A percentile compares a stretch with the other conserved stretches of the same genome.
Evolutionary conservation across 2,113 vertebrate species (phyloP).

Genomic region (Gallinago media): DNA sequence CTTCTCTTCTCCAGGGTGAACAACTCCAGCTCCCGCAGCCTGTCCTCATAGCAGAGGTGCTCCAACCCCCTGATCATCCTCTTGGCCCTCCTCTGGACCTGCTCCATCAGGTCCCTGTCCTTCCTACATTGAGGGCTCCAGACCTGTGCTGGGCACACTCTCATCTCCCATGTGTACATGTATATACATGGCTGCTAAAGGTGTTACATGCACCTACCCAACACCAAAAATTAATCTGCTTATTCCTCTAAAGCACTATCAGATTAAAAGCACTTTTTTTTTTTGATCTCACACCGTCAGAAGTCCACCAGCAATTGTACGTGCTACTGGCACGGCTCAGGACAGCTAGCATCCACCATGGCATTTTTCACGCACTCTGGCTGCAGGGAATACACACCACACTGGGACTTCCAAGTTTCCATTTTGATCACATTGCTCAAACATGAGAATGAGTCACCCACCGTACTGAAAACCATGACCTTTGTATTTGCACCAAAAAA

Average conservation of each 20-base stretch:
- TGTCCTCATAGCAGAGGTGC: too few relatives aligned
- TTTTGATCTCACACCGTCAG: fast-evolving
- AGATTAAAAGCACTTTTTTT: background rate
- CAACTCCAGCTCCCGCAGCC: too few relatives aligned
- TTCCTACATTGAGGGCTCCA: too few relatives aligned
- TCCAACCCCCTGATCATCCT: too few relatives aligned
- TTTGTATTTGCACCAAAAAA: conserved; percentile 26
- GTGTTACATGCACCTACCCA: fast-evolving
- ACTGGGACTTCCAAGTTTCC: background rate
- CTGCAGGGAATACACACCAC: background rate
- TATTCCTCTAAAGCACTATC: background rate
- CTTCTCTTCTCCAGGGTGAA: too few relatives aligned
- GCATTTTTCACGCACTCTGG: fast-evolving
- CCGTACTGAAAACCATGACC: background rate
- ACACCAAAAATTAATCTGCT: background rate
- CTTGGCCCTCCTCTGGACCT: too few relatives aligned
- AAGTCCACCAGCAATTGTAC: fast-evolving
- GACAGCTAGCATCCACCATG: background rate
- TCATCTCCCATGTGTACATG: fast-evolving
- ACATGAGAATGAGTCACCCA: conserved; percentile 41
- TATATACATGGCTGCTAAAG: fast-evolving
- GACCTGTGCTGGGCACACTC: too few relatives aligned
- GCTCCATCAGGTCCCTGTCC: too few relatives aligned
- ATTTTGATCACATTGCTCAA: conserved; percentile 26
- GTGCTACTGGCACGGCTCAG: fast-evolving